Conservation (phyloP, 1,140 invertebrate species). For the Mylabris phalerata region DNA sequence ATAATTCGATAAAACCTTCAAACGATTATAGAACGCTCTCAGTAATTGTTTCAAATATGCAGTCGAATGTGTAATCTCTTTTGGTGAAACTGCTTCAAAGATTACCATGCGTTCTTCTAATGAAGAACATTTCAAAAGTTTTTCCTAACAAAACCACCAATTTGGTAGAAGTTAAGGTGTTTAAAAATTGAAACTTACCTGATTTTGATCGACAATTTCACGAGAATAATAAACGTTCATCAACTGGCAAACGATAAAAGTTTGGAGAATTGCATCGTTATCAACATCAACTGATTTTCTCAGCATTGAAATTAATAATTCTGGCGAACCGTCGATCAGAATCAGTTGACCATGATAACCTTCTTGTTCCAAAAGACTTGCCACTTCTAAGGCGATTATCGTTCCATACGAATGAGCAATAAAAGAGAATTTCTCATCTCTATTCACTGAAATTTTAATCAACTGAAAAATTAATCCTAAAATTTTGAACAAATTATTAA, state of each 20-base stretch:
- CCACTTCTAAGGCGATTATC: conserved; percentile 50
- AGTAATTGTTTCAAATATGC: not conserved
- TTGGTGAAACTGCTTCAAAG: not conserved
- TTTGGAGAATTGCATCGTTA: conserved; percentile 48
- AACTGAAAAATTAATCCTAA: not conserved
- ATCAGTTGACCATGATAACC: conserved; percentile 50
- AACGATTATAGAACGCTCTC: not conserved
- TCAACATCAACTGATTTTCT: conserved; percentile 28
- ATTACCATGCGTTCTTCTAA: not conserved
- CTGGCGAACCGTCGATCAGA: conserved; percentile 52
- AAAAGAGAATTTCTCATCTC: conserved; percentile 44
- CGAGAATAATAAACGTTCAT: conserved; percentile 35
- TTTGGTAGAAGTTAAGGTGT: too few relatives aligned
- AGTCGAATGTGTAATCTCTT: not conserved
- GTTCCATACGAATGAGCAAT: conserved; percentile 62
- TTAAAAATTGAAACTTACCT: too few relatives aligned
- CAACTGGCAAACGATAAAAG: conserved; percentile 48
- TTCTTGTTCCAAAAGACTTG: conserved; percentile 48
- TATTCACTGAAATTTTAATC: not conserved
- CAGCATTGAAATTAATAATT: conserved; percentile 41
- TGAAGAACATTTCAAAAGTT: not conserved
- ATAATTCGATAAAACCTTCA: not conserved
- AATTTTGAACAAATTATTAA: not conserved
- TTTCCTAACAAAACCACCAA: conserved; percentile 29
- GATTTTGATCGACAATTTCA: too few relatives aligned